Evolutionary conservation across 2,797 vertebrate species (phyloP).

Genomic region (Hypotaenidia okinawae): DNA sequence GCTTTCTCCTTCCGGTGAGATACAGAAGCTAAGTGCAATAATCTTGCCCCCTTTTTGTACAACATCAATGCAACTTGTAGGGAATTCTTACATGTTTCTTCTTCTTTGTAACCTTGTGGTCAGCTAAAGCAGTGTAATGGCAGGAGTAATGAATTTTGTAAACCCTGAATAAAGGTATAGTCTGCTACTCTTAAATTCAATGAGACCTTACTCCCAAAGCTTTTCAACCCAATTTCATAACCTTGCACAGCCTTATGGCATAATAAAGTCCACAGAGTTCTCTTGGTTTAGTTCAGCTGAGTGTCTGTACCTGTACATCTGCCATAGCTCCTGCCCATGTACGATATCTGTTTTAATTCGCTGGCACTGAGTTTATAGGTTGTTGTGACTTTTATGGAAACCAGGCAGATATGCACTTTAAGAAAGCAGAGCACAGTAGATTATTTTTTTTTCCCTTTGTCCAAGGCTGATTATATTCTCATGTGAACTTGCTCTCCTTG

Average conservation of each 20-base stretch:
- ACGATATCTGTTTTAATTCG: not conserved
- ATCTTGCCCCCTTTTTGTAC: not conserved
- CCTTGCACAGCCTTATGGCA: not conserved
- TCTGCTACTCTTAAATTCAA: not conserved
- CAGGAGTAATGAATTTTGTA: not conserved
- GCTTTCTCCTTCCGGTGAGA: not conserved
- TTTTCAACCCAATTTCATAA: not conserved
- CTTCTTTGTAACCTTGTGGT: not conserved
- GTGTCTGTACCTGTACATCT: not conserved
- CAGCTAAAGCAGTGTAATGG: not conserved
- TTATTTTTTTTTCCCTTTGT: not conserved
- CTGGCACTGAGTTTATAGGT: not conserved
- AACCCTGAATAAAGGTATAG: not conserved
- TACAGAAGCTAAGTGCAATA: not conserved
- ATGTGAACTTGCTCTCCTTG: not conserved
- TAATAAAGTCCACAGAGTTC: not conserved
- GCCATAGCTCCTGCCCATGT: rapidly evolving
- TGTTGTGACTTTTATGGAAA: not conserved
- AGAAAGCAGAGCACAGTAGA: not conserved
- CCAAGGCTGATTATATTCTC: slow-evolving; percentile 1
- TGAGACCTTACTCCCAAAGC: not conserved
- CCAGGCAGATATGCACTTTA: not conserved
- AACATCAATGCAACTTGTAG: not conserved
- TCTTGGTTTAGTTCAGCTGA: not conserved
- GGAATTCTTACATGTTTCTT: not conserved